Evolutionary conservation across 2,797 vertebrate species (phyloP).

Genomic region (Hydrolagus colliei): DNA sequence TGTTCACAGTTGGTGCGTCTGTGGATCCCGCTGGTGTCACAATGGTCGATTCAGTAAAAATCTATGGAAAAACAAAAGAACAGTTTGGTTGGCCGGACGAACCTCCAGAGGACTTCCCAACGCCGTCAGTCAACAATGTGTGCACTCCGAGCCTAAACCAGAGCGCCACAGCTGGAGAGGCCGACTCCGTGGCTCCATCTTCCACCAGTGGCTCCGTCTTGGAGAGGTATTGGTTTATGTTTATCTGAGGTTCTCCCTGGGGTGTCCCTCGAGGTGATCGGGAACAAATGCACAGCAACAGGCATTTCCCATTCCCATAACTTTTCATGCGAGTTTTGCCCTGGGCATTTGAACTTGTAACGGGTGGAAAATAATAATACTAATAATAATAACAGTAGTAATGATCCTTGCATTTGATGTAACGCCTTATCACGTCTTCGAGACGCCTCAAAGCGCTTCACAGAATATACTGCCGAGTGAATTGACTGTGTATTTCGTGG

Average conservation of each 20-base stretch:
- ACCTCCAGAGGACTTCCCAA: slow-evolving; percentile 88
- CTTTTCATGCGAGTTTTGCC: not conserved
- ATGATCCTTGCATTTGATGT: too few relatives aligned
- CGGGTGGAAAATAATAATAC: not conserved
- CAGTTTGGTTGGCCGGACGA: slow-evolving; percentile 98
- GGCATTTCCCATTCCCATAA: not conserved
- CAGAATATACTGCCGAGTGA: too few relatives aligned
- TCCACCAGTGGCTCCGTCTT: slow-evolving; percentile 76
- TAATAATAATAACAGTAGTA: not conserved
- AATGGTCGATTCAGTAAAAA: slow-evolving; percentile 95
- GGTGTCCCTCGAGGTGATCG: not conserved
- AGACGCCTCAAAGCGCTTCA: too few relatives aligned
- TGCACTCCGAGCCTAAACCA: slow-evolving; percentile 89
- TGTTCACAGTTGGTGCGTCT: slow-evolving; percentile 78
- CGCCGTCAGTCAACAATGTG: slow-evolving; percentile 86
- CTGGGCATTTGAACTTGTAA: not conserved
- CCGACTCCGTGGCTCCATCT: slow-evolving; percentile 69
- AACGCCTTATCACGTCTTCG: too few relatives aligned
- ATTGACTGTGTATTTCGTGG: too few relatives aligned
- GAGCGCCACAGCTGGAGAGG: slow-evolving; percentile 75
- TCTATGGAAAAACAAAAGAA: slow-evolving; percentile 97
- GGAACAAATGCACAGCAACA: slow-evolving; percentile 15
- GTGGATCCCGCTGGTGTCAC: slow-evolving; percentile 97
- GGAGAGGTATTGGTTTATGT: slow-evolving; percentile 71
- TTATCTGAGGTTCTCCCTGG: not conserved